A percentile compares a stretch with the other conserved stretches of the same genome.
These are phyloP conservation scores for Aulostomus chinensis DNA, from an alignment of 2,797 vertebrate species.

Conservation along the genomic window DNA sequence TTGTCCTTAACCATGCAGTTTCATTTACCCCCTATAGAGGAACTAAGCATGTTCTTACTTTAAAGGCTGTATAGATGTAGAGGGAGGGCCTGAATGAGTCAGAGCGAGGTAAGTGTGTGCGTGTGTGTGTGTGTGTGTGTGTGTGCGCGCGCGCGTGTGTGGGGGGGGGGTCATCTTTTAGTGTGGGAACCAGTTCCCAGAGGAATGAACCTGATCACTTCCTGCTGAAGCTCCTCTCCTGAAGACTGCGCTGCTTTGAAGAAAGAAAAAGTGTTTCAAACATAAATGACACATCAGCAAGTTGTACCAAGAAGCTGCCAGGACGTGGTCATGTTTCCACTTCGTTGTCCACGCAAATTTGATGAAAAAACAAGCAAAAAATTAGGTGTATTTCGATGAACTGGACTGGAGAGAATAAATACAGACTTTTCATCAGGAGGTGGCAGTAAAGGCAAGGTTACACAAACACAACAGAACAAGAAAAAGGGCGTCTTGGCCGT, in stretches of 20 bases:
- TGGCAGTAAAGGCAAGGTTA: too few species aligned
- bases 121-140: slow-evolving; percentile 25
- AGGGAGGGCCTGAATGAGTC: slow-evolving; percentile 24
- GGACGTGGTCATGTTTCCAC: too few species aligned
- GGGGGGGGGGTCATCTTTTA: slow-evolving; percentile 1
- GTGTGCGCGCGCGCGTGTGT: slow-evolving; percentile 17
- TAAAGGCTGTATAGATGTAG: slow-evolving; percentile 34
- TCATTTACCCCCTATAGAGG: slow-evolving; percentile 71
- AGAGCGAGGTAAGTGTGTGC: slow-evolving; percentile 23
- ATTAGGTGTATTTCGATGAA: too few species aligned
- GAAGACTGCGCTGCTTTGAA: slow-evolving; percentile 2
- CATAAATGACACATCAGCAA: not conserved
- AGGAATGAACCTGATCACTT: slow-evolving; percentile 47
- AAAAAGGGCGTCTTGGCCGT: too few species aligned
- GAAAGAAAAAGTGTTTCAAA: not conserved
- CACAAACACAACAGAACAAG: too few species aligned
- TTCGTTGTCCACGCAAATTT: too few species aligned
- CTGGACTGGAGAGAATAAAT: too few species aligned
- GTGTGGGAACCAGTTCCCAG: slow-evolving; percentile 54
- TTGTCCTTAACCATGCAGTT: slow-evolving; percentile 59
- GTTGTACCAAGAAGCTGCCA: too few species aligned
- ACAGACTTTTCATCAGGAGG: too few species aligned
- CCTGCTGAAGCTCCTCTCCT: slow-evolving; percentile 15
- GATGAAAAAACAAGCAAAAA: too few species aligned
- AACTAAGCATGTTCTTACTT: slow-evolving; percentile 43